Evolutionary conservation across 2,888 invertebrate species (phyloP), one percentile per base, ranked within the genome.

Genomic region (Abrostola triplasia): DNA sequence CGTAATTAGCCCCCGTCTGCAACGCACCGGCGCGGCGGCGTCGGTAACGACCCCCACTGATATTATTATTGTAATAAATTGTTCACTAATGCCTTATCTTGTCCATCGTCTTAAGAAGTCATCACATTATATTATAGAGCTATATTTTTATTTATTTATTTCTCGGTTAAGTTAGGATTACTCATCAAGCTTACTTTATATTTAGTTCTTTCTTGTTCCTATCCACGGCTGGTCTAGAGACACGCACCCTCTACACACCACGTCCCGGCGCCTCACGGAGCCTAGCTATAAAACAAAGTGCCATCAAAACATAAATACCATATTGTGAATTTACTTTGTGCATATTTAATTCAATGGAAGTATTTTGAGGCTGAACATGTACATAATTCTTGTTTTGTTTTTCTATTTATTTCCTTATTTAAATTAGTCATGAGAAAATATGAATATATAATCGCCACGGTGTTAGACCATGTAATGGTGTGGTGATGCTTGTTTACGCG

Each of bases 31-130:
- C 42, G 42, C 42, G 12, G 5, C 42, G 38, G n/a, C 49, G 37
- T 13, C 24, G 38, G 13, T 53, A 44, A 63, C 51, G 36, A 60
- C 48, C 61, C 59, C 51, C 72, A 49, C 79, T 82, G 77, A 84
- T 84, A 80, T 84, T 84, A 81, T 80, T 84, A 83, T 73, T 78
- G 70, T 81, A 83, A 77, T 74, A 74, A 85, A 81, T 84, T 84
- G 84, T 89, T 90, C 90, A 90, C 89, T 89, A 90, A 90, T 90
- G 93, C 93, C 93, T 87, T 77, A 88, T 92, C 93, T 94, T 94
- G 93, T 93, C 93, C 88, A 88, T 90, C 83, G 86, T 85, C 76
- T 83, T 91, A 90, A 86, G 86, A 84, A 80, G 90, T 88, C 93
- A 93, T 93, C 93, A 92, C 93, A 93, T 81, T 92, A 89, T 87